Conservation (phyloP, 2,888 invertebrate genomes). For the Ellobium chinense region DNA sequence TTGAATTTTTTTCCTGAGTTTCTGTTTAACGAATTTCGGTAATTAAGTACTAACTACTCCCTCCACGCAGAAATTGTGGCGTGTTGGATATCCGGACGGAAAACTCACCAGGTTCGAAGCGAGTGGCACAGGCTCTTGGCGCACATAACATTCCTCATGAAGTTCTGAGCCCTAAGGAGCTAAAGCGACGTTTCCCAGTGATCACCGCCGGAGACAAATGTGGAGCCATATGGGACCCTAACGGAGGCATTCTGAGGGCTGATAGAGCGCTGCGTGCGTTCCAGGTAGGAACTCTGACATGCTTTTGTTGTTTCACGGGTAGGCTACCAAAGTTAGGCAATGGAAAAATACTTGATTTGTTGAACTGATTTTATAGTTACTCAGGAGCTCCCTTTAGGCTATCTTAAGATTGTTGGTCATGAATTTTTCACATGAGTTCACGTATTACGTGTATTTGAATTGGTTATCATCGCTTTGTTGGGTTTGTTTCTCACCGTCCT, state of each 20-base stretch:
- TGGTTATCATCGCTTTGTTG: no score
- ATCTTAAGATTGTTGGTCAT: no score
- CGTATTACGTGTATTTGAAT: no score
- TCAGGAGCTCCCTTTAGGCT: no score
- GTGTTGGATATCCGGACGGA: constrained; percentile 45
- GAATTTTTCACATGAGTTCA: no score
- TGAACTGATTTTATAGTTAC: no score
- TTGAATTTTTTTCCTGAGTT: no score
- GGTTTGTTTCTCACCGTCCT: background rate
- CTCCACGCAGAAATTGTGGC: constrained; percentile 42
- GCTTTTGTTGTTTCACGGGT: no score
- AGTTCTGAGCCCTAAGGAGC: constrained; percentile 48
- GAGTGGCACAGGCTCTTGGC: constrained; percentile 35
- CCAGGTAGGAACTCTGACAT: constrained; percentile 72
- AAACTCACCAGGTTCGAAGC: constrained; percentile 51
- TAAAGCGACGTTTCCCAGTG: constrained; percentile 59
- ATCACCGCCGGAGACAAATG: constrained; percentile 56
- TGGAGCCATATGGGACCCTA: constrained; percentile 63
- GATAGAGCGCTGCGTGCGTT: constrained; percentile 68
- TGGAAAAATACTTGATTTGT: no score
- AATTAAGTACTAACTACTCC: no score
- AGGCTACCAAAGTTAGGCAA: no score
- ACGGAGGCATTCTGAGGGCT: constrained; percentile 71
- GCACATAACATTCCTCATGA: constrained; percentile 57
- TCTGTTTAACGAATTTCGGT: no score